Conservation (phyloP, 2,888 invertebrate species). For the Agrenia bidenticulata region DNA sequence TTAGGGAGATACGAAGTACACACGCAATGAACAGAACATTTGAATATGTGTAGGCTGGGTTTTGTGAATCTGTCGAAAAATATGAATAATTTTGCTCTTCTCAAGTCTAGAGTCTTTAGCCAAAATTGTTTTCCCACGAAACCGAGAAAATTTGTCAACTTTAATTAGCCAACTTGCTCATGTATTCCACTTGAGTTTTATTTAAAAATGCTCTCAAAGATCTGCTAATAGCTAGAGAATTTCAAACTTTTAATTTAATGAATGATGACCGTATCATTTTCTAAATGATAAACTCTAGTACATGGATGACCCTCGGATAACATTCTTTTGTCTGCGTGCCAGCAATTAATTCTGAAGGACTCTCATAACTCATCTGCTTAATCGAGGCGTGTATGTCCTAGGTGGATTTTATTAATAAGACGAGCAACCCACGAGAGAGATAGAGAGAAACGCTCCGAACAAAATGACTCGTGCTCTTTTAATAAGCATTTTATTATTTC, state of each 20-base stretch:
- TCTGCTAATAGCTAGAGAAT: background rate
- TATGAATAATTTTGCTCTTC: too few relatives aligned
- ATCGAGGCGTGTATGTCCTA: slow-evolving; percentile 8
- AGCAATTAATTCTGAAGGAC: slow-evolving; percentile 24
- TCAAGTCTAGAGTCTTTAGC: too few relatives aligned
- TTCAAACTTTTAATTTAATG: background rate
- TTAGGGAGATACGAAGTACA: background rate
- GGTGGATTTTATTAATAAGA: background rate
- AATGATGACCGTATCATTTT: slow-evolving; percentile 5
- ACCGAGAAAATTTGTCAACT: too few relatives aligned
- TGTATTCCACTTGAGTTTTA: too few relatives aligned
- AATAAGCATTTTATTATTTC: slow-evolving; percentile 9
- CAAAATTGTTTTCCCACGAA: too few relatives aligned
- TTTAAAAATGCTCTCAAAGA: too few relatives aligned
- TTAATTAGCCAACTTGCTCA: too few relatives aligned
- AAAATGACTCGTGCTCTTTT: slow-evolving; percentile 16
- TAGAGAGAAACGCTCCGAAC: background rate
- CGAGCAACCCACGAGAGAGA: too few relatives aligned
- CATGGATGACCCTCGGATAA: slow-evolving; percentile 23
- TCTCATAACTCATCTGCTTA: slow-evolving; percentile 23
- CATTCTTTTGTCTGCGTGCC: slow-evolving; percentile 22
- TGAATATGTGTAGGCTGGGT: too few relatives aligned
- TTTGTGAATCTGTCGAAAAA: too few relatives aligned
- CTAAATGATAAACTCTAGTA: background rate
- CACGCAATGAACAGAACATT: too few relatives aligned